Percentiles rank a stretch among this genome's conserved stretches.
Conservation (phyloP, 2,113 vertebrate species). For the Notechis scutatus region DNA sequence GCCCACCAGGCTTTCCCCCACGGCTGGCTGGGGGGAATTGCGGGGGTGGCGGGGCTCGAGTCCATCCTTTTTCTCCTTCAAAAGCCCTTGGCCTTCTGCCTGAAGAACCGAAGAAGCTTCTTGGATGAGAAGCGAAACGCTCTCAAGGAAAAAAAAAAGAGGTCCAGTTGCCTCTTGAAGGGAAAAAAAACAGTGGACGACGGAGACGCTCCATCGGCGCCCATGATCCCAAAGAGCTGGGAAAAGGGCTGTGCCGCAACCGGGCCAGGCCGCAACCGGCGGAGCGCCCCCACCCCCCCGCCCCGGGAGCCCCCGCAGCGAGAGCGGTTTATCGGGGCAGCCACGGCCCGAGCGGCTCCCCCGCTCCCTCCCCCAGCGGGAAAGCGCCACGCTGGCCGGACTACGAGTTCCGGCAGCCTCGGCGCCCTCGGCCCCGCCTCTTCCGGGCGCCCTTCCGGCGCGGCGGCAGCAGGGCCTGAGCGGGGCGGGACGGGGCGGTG, state of each 20-base stretch:
- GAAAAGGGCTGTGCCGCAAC: neutral
- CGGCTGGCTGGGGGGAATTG: neutral
- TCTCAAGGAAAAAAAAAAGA: neutral
- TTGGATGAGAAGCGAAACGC: neutral
- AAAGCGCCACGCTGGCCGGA: neutral
- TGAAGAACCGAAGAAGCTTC: neutral
- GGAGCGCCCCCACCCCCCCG: too few species aligned
- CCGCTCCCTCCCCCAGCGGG: neutral
- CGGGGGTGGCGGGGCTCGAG: too few species aligned
- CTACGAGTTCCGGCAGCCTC: neutral
- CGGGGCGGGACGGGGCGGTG: neutral
- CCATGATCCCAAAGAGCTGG: too few species aligned
- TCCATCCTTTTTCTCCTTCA: neutral
- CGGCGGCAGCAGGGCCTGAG: neutral
- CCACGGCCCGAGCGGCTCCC: neutral
- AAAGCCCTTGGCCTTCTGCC: neutral
- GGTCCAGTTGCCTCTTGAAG: too few species aligned
- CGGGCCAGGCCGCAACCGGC: too few species aligned
- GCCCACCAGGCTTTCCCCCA: neutral
- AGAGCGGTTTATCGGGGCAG: neutral
- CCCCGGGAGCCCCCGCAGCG: too few species aligned
- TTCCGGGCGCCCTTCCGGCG: neutral
- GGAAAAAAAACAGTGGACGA: too few species aligned
- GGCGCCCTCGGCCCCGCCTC: neutral
- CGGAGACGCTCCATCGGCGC: too few species aligned